phyloP scores from a whole-genome alignment of 2,888 invertebrate species.

The Ptychoptera albimana region DNA sequence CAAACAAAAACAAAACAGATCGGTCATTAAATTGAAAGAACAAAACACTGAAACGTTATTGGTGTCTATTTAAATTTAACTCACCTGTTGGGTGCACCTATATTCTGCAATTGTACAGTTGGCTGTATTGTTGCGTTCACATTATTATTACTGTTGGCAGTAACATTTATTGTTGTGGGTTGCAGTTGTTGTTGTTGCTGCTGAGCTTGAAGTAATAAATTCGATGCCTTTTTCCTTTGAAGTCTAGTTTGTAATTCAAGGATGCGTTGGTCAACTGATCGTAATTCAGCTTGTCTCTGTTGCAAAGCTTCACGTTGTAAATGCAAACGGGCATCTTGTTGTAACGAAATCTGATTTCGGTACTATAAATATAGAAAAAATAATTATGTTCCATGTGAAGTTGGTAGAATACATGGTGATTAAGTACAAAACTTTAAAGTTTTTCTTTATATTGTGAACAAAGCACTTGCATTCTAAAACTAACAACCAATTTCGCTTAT shows the following conservation, averaged over 20 bases:
- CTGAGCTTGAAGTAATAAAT: constrained; percentile 45
- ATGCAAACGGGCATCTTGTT: constrained; percentile 79
- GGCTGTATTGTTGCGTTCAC: neutral
- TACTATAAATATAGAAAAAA: constrained; percentile 44
- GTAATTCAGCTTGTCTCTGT: constrained; percentile 80
- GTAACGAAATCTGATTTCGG: constrained; percentile 89
- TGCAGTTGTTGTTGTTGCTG: constrained; percentile 15
- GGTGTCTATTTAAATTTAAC: too few species aligned
- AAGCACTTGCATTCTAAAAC: too few species aligned
- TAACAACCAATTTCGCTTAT: too few species aligned
- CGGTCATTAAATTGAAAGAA: neutral
- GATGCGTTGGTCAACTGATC: constrained; percentile 82
- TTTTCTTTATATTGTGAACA: too few species aligned
- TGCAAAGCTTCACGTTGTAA: constrained; percentile 78
- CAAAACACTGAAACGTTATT: too few species aligned
- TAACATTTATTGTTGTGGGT: constrained; percentile 17
- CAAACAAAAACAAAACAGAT: neutral
- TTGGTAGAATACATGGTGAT: too few species aligned
- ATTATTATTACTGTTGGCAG: neutral
- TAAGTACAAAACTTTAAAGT: too few species aligned
- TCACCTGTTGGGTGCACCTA: constrained; percentile 17
- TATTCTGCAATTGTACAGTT: neutral
- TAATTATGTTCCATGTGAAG: too few species aligned
- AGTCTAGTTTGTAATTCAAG: constrained; percentile 84
- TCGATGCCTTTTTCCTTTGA: constrained; percentile 73